Evolutionary conservation across 2,888 invertebrate genomes (phyloP).

Genomic region (Thymelicus sylvestris): DNA sequence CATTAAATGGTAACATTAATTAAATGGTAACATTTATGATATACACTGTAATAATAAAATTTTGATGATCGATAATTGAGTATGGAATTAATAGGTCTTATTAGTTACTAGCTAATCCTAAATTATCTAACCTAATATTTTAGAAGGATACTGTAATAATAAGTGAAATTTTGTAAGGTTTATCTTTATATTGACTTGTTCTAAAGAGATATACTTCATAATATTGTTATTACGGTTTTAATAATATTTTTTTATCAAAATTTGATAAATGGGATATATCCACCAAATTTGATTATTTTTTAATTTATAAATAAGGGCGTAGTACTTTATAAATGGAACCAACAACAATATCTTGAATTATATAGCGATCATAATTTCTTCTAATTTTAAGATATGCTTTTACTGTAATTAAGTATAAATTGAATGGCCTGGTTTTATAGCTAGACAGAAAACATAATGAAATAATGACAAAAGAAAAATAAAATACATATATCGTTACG

Average conservation of each 20-base stretch:
- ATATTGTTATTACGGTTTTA: too few relatives aligned
- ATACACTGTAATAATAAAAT: slow-evolving; percentile 9
- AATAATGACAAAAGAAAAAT: too few relatives aligned
- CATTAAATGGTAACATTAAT: slow-evolving; percentile 24
- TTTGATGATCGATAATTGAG: slow-evolving; percentile 29
- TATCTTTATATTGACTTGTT: background rate
- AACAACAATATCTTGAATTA: too few relatives aligned
- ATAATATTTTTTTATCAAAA: too few relatives aligned
- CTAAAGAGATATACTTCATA: background rate
- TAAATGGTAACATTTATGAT: slow-evolving; percentile 16
- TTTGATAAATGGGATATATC: too few relatives aligned
- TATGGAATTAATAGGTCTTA: slow-evolving; percentile 14
- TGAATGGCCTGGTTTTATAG: too few relatives aligned
- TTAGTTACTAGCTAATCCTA: background rate
- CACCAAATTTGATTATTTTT: too few relatives aligned
- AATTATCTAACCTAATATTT: slow-evolving; percentile 2
- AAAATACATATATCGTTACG: too few relatives aligned
- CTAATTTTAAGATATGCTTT: background rate
- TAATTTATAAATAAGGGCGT: too few relatives aligned
- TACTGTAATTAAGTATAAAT: background rate
- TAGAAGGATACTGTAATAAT: slow-evolving; percentile 7
- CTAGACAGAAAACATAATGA: too few relatives aligned
- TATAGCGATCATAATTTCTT: background rate
- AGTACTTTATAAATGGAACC: too few relatives aligned
- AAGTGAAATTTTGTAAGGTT: background rate